A percentile compares a stretch with the other conserved stretches of the same genome.
Conservation (phyloP, 2,797 vertebrate genomes). For the Myotis findleyi region DNA sequence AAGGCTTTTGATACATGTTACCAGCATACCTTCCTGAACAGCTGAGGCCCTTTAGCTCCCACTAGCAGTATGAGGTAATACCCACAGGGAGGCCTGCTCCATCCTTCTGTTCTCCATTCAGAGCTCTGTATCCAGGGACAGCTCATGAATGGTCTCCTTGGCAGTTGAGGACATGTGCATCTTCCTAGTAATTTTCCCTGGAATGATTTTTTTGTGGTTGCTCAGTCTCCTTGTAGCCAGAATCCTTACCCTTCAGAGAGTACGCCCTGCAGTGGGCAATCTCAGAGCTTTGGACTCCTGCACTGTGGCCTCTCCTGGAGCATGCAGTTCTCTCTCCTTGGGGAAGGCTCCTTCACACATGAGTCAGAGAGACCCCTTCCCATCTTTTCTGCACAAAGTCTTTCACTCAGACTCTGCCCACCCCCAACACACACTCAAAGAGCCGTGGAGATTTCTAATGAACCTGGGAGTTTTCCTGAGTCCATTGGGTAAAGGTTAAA, state of each 20-base stretch:
- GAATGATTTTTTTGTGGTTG: not conserved
- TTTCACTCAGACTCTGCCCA: not conserved
- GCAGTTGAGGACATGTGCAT: not conserved
- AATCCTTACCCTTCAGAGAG: not conserved
- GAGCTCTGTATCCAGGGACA: not conserved
- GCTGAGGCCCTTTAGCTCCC: not conserved
- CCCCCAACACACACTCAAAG: not conserved
- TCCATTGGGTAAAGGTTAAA: slow-evolving; percentile 49
- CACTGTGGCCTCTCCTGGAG: not conserved
- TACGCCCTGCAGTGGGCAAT: not conserved
- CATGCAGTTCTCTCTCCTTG: not conserved
- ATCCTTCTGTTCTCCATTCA: not conserved
- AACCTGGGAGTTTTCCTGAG: not conserved
- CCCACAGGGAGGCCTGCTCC: not conserved
- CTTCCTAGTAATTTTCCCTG: not conserved
- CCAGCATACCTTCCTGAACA: not conserved
- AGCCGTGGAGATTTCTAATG: slow-evolving; percentile 24
- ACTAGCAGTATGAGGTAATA: not conserved
- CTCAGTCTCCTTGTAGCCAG: not conserved
- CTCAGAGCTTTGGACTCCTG: not conserved
- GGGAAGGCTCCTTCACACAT: not conserved
- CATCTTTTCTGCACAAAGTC: not conserved
- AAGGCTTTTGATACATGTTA: not conserved
- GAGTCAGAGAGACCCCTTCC: not conserved
- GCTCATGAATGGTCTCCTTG: not conserved